Evolutionary conservation across 2,888 invertebrate species (phyloP).

Genomic region (Notodonta ziczac): DNA sequence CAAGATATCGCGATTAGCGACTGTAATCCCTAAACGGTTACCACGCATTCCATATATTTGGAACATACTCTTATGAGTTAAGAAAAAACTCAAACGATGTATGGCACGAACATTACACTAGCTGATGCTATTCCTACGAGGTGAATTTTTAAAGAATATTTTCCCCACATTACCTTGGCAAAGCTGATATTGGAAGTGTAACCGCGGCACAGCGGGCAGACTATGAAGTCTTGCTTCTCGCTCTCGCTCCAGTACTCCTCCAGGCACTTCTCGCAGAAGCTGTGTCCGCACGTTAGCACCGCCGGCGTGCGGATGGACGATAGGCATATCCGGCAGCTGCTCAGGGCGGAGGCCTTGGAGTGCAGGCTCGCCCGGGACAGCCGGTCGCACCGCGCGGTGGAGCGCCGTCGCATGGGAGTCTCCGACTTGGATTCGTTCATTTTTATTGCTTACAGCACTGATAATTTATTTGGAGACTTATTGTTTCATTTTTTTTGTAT

Average conservation of each 20-base stretch:
- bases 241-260: conserved; percentile 55
- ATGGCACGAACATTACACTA: too few species aligned
- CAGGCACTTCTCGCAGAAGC: conserved; percentile 63
- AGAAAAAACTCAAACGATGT: too few species aligned
- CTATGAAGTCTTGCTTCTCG: conserved; percentile 53
- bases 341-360: conserved; percentile 36
- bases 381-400: conserved; percentile 15
- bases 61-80: too few species aligned
- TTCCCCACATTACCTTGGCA: conserved; percentile 46
- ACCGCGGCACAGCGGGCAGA: conserved; percentile 64
- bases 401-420: conserved; percentile 15
- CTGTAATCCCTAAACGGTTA: too few species aligned
- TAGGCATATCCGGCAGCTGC: conserved; percentile 66
- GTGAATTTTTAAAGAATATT: too few species aligned
- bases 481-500: conserved; percentile 18
- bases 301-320: conserved; percentile 56
- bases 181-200: conserved; percentile 56
- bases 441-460: neutral
- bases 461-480: neutral
- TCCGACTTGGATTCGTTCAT: conserved; percentile 29
- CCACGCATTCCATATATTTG: too few species aligned
- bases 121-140: too few species aligned
- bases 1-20: too few species aligned
- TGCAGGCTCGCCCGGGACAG: conserved; percentile 35
- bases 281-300: conserved; percentile 62